phyloP scores from a whole-genome alignment of 2,113 vertebrate species.

The Panthera tigris region DNA sequence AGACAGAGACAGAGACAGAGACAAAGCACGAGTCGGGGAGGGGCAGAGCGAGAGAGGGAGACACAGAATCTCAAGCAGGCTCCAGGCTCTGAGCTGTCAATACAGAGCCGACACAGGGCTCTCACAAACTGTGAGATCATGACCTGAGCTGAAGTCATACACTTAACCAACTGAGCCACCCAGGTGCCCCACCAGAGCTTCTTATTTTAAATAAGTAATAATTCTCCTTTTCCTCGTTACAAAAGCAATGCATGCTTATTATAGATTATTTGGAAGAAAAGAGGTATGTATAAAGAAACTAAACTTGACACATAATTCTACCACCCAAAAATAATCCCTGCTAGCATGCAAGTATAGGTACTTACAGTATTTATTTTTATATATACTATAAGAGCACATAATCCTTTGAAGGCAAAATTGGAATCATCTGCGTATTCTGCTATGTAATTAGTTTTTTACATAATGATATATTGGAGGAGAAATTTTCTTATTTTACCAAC shows the following conservation, averaged over 20 bases:
- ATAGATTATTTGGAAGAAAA: neutral
- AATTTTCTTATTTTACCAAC: neutral
- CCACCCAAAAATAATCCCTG: neutral
- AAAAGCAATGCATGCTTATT: neutral
- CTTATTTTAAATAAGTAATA: constrained; percentile 18
- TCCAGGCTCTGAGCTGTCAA: too few relatives aligned
- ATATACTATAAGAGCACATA: neutral
- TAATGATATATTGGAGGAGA: neutral
- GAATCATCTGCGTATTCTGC: neutral
- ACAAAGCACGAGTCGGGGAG: too few relatives aligned
- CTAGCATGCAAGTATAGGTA: neutral
- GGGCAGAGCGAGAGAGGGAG: too few relatives aligned
- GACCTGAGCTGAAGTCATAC: too few relatives aligned
- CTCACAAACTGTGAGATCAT: too few relatives aligned
- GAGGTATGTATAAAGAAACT: neutral
- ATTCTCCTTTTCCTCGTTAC: neutral
- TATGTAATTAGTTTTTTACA: neutral
- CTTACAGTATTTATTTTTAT: neutral
- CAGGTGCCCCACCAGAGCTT: neutral
- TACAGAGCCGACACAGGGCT: too few relatives aligned
- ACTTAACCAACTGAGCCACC: too few relatives aligned
- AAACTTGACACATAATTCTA: neutral
- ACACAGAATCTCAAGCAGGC: too few relatives aligned
- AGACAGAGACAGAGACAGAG: too few relatives aligned
- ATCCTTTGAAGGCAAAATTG: neutral